A percentile compares a stretch with the other conserved stretches of the same genome.
Evolutionary conservation across 2,888 invertebrate genomes (phyloP).

Genomic region (Acronicta alni): DNA sequence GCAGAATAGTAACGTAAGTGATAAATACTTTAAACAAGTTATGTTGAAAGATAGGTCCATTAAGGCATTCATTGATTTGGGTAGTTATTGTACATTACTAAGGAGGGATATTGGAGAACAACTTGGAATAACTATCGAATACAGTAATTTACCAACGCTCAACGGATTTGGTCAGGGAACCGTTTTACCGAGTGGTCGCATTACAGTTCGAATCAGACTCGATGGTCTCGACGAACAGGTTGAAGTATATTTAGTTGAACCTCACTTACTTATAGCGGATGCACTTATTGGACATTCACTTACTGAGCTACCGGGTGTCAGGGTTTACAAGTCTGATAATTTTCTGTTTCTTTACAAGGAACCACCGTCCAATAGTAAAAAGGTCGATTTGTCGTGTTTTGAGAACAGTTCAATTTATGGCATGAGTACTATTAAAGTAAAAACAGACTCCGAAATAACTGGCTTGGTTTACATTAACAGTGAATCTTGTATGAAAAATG

Average conservation of each 20-base stretch:
- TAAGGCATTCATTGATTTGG: neutral
- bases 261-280: neutral
- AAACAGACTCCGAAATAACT: neutral
- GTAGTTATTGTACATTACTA: too few relatives aligned
- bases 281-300: neutral
- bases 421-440: neutral
- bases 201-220: neutral
- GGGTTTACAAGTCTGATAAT: neutral
- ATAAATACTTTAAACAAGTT: neutral
- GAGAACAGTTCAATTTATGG: neutral
- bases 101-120: neutral
- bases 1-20: neutral
- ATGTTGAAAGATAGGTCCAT: neutral
- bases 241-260: neutral
- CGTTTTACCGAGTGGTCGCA: neutral
- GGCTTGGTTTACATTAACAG: neutral
- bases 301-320: neutral
- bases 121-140: neutral
- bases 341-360: neutral
- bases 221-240: neutral
- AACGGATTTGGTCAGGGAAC: neutral
- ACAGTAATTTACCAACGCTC: neutral
- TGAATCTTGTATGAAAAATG: neutral
- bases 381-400: neutral
- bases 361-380: neutral